phyloP scores from a whole-genome alignment of 2,113 vertebrate species.

The Aptenodytes forsteri region DNA sequence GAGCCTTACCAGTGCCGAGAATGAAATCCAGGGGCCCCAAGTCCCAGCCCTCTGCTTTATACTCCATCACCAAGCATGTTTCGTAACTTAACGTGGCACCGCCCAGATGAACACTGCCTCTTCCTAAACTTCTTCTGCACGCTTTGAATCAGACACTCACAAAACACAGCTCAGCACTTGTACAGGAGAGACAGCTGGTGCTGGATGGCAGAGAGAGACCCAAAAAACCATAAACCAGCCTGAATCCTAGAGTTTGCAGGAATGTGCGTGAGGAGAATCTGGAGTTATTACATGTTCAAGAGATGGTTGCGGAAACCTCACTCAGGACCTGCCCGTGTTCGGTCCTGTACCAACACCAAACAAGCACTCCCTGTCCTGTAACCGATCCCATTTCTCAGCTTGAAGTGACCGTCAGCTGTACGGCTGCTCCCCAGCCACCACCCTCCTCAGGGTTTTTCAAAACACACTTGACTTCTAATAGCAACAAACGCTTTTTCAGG shows the following conservation, averaged over 20 bases:
- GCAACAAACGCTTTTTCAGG: background rate
- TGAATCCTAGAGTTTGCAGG: fast-evolving
- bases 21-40: background rate
- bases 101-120: background rate
- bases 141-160: background rate
- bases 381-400: background rate
- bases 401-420: background rate
- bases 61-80: background rate
- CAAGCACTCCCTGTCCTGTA: background rate
- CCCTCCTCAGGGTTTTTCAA: background rate
- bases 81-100: background rate
- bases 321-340: background rate
- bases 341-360: background rate
- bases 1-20: background rate
- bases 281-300: background rate
- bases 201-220: background rate
- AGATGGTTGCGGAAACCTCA: background rate
- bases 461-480: background rate
- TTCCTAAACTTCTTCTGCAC: background rate
- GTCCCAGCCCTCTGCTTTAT: background rate
- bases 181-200: fast-evolving
- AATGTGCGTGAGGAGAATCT: fast-evolving
- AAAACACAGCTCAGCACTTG: background rate
- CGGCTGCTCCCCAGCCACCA: background rate
- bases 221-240: background rate